Evolutionary conservation across 2,797 vertebrate species (phyloP).

Genomic region (Adelosebastes latens): DNA sequence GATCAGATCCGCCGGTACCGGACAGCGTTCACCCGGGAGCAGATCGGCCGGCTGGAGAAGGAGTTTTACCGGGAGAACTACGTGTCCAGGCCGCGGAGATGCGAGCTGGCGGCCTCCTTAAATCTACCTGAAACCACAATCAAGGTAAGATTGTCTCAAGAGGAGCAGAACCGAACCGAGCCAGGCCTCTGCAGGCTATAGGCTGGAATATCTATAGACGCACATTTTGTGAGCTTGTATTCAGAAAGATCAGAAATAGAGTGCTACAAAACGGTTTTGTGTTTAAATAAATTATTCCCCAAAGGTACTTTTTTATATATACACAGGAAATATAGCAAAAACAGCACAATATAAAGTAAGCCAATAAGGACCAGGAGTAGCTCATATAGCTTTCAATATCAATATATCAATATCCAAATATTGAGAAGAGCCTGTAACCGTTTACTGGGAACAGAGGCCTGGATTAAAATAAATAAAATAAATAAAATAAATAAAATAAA

Average conservation of each 20-base stretch:
- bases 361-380: neutral
- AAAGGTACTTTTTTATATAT: neutral
- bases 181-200: neutral
- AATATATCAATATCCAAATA: neutral
- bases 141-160: conserved; percentile 84
- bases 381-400: neutral
- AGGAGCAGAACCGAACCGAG: neutral
- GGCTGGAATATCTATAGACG: neutral
- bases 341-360: neutral
- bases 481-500: neutral
- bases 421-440: neutral
- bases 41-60: conserved; percentile 96
- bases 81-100: conserved; percentile 95
- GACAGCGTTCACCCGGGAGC: conserved; percentile 97
- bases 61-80: conserved; percentile 99
- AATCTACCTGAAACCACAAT: conserved; percentile 99
- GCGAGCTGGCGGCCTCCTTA: conserved; percentile 94
- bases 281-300: neutral
- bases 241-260: neutral
- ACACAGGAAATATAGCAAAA: neutral
- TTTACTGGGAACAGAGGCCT: neutral
- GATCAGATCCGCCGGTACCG: conserved; percentile 98
- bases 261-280: neutral
- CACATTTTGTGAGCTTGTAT: neutral
- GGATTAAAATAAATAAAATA: neutral